Conservation (phyloP, 2,797 vertebrate genomes). For the Graptemys geographica region DNA sequence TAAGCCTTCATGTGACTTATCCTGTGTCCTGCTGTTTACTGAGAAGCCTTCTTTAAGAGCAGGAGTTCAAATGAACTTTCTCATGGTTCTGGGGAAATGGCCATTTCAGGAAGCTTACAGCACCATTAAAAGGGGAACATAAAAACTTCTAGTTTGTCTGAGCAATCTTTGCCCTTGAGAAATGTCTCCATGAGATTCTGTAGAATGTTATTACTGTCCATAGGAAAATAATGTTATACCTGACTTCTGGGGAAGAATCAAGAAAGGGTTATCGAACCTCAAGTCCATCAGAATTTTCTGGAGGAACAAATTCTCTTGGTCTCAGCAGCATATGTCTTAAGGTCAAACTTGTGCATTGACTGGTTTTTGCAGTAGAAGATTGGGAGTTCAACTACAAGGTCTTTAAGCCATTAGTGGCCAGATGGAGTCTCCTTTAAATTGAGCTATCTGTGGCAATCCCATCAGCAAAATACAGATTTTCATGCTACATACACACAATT, state of each 20-base stretch:
- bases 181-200: background rate
- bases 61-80: background rate
- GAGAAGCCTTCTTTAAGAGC: background rate
- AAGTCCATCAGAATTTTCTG: background rate
- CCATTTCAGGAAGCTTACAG: background rate
- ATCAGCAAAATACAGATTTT: background rate
- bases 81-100: background rate
- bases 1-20: rapidly evolving
- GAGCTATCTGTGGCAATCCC: background rate
- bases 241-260: background rate
- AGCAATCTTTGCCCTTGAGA: background rate
- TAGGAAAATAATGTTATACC: background rate
- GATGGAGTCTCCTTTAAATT: background rate
- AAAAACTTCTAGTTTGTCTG: background rate
- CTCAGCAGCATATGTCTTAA: background rate
- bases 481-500: background rate
- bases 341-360: background rate
- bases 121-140: background rate
- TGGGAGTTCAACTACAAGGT: background rate
- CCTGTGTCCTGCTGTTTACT: background rate
- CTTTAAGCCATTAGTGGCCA: background rate
- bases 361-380: background rate
- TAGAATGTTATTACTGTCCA: background rate
- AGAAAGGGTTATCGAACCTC: background rate
- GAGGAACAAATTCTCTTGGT: background rate